phyloP scores from a whole-genome alignment of 37 sponge, comb jelly and placozoan genomes.

The Chondrosia reniformis region DNA sequence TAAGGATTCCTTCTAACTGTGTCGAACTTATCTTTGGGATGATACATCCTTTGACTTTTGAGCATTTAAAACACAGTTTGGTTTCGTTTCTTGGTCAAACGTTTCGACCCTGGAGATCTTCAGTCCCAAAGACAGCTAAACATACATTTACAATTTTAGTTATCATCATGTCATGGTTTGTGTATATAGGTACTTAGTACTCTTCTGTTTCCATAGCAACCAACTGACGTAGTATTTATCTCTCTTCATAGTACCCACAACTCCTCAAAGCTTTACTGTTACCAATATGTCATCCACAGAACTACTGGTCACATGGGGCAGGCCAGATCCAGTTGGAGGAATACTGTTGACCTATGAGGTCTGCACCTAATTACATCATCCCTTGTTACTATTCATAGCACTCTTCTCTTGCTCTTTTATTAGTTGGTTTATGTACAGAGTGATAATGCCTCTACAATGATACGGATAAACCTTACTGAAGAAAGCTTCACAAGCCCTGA shows the following conservation, averaged over 20 bases:
- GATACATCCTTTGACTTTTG: too few relatives aligned
- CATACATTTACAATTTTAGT: too few relatives aligned
- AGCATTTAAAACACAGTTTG: too few relatives aligned
- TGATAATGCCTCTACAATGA: not conserved
- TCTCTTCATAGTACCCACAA: not conserved
- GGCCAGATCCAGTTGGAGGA: not conserved
- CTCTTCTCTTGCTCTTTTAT: not conserved
- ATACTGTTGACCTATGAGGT: not conserved
- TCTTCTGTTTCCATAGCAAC: not conserved
- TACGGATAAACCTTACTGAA: not conserved
- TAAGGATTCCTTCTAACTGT: too few relatives aligned
- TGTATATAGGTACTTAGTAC: too few relatives aligned
- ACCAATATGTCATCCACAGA: conserved; percentile 1
- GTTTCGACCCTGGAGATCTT: too few relatives aligned
- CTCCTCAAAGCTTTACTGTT: not conserved
- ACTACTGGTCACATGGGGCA: conserved; percentile 1
- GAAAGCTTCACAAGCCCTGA: not conserved
- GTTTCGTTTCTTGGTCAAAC: too few relatives aligned
- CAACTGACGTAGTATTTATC: not conserved
- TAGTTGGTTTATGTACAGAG: not conserved
- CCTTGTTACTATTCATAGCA: not conserved
- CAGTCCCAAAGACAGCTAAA: too few relatives aligned
- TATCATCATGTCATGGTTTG: too few relatives aligned
- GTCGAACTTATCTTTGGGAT: too few relatives aligned
- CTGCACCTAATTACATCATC: not conserved